phyloP scores from a whole-genome alignment of 2,888 invertebrate species.

The Esperia sulphurella region DNA sequence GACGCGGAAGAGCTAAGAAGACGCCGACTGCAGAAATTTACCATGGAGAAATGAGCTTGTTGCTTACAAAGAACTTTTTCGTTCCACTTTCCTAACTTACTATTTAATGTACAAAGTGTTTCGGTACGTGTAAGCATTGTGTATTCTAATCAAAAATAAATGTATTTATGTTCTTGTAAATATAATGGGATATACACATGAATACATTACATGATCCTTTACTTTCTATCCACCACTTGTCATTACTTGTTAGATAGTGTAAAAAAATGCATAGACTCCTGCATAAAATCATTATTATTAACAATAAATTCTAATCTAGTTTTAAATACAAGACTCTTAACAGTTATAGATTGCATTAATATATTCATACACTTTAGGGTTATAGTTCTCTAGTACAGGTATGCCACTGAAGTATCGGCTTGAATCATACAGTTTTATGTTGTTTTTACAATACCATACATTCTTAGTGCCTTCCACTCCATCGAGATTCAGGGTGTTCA shows the following conservation, averaged over 20 bases:
- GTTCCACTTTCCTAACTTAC: conserved; percentile 57
- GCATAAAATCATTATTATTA: not conserved
- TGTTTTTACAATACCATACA: conserved; percentile 86
- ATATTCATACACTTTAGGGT: conserved; percentile 87
- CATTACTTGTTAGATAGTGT: not conserved
- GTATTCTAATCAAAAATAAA: conserved; percentile 66
- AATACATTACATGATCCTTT: conserved; percentile 62
- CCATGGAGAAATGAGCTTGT: conserved; percentile 64
- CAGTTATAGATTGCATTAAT: conserved; percentile 89
- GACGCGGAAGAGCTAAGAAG: conserved; percentile 85
- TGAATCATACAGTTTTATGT: conserved; percentile 81
- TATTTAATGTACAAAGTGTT: conserved; percentile 75
- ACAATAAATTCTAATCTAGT: conserved; percentile 13
- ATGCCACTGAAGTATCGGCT: conserved; percentile 82
- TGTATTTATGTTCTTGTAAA: conserved; percentile 78
- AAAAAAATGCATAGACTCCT: not conserved
- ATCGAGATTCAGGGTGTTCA: conserved; percentile 87
- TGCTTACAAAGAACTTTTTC: conserved; percentile 30
- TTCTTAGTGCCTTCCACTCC: conserved; percentile 83
- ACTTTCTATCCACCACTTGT: conserved; percentile 23
- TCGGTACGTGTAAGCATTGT: conserved; percentile 69
- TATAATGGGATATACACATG: conserved; percentile 74
- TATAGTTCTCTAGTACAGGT: conserved; percentile 86
- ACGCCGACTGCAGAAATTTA: conserved; percentile 87
- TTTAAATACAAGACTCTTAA: conserved; percentile 26